Evolutionary conservation across 2,797 vertebrate species (phyloP), one percentile per base, ranked within the genome.

Genomic region (Smutsia gigantea): DNA sequence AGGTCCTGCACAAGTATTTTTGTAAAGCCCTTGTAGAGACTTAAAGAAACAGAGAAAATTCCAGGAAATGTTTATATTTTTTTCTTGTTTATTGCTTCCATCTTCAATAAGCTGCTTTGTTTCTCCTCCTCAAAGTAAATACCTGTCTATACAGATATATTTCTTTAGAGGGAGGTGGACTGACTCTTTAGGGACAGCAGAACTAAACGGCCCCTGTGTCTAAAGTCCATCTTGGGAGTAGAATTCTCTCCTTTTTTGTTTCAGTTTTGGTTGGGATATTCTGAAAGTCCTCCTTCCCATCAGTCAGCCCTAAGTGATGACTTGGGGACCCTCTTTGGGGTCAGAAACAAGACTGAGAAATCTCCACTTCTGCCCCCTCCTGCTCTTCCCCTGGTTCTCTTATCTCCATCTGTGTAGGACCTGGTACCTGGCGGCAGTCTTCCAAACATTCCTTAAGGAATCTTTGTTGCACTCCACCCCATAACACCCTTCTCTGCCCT

Each of bases 31-130:
- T 69, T 81, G 10, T 90, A 57, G 61, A 82, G 15, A 81, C 27
- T 37, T 77, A 77, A 90, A 77, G 51, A 86, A 93, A n/a, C 11
- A 18, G 8, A 51, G 10, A 57, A 1, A 42, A 64, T 95, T 90
- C 27, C 78, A 5, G 23, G 39, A 10, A 75, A 21, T 57, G 42
- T 23, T n/a, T 96, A 29, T 51, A 63, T 42, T 53, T 82, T 87
- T 91, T 37, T 90, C 25, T 55, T 31, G n/a, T 81, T 93, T 69
- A 78, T 82, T 87, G 49, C 17, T 77, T 94, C 61, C 29, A 78
- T 10, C 15, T 87, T 42, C 64, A 68, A 34, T 66, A 21, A 63
- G 21, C 2, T n/a, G 1, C 18, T 86, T 51, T 68, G 0, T 83
- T 91, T 77, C 34, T 88, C 37, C 18, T 90, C 34, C 21, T 79